phyloP scores from a whole-genome alignment of 2,113 vertebrate species.

The Redunca redunca region DNA sequence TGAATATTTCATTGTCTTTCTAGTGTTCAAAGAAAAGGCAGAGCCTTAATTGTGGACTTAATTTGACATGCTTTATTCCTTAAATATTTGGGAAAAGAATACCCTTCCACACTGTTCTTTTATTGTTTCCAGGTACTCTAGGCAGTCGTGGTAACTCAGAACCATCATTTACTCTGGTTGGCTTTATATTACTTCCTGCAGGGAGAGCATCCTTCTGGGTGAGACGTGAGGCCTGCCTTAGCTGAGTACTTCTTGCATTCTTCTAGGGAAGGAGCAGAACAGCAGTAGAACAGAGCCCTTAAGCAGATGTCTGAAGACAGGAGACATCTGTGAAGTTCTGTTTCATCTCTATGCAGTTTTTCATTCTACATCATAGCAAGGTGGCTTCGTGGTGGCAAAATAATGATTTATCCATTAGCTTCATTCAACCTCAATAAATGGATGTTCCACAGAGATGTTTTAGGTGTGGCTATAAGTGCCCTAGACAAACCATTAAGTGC shows the following conservation, averaged over 20 bases:
- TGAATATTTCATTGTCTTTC: constrained; percentile 29
- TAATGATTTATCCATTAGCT: not conserved
- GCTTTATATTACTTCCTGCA: not conserved
- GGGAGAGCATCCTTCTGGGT: not conserved
- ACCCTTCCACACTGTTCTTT: not conserved
- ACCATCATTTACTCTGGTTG: not conserved
- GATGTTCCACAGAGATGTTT: not conserved
- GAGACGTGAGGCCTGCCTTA: not conserved
- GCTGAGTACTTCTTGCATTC: not conserved
- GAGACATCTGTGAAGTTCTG: not conserved
- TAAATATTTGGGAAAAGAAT: not conserved
- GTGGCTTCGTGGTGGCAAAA: not conserved
- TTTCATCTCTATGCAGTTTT: not conserved
- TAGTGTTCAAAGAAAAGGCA: not conserved
- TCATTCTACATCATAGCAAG: not conserved
- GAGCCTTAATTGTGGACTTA: not conserved
- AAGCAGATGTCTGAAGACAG: not conserved
- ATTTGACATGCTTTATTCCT: not conserved
- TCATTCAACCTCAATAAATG: not conserved
- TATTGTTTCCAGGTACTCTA: not conserved
- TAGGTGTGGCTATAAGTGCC: not conserved
- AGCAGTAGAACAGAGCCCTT: not conserved
- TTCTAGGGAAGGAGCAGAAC: not conserved
- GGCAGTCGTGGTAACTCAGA: not conserved
- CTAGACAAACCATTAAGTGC: not conserved